A percentile compares a stretch with the other conserved stretches of the same genome.
Evolutionary conservation across 2,888 invertebrate genomes (phyloP).

Genomic region (Meganola albula): DNA sequence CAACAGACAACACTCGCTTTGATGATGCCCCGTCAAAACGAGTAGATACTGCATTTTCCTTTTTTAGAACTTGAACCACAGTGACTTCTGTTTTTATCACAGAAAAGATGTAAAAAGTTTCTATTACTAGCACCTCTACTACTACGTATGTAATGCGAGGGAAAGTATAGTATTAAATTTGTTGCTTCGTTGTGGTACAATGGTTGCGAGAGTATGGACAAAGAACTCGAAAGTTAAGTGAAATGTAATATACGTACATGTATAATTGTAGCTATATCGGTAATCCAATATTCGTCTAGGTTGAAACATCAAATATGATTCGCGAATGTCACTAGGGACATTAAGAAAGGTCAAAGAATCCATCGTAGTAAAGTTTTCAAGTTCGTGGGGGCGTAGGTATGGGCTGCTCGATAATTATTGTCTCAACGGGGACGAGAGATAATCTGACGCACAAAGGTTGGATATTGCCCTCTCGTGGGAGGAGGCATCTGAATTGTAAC

Average conservation of each 20-base stretch:
- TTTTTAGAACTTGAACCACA: no score
- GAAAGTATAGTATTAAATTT: no score
- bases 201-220: no score
- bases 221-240: slow-evolving; percentile 49
- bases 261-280: no score
- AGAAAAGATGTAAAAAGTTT: no score
- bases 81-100: no score
- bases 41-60: slow-evolving; percentile 67
- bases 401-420: slow-evolving; percentile 57
- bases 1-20: slow-evolving; percentile 67
- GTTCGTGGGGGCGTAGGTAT: slow-evolving; percentile 56
- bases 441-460: slow-evolving; percentile 50
- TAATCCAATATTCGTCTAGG: no score
- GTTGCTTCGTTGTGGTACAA: no score
- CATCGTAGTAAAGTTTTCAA: slow-evolving; percentile 47
- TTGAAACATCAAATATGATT: no score
- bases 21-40: slow-evolving; percentile 56
- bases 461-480: slow-evolving; percentile 23
- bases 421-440: slow-evolving; percentile 53
- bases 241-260: no score
- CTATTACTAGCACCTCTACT: no score
- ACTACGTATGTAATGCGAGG: no score
- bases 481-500: slow-evolving; percentile 27
- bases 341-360: slow-evolving; percentile 60
- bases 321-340: slow-evolving; percentile 54